Evolutionary conservation across 2,888 invertebrate species (phyloP).

Genomic region (Oscheius sp.): DNA sequence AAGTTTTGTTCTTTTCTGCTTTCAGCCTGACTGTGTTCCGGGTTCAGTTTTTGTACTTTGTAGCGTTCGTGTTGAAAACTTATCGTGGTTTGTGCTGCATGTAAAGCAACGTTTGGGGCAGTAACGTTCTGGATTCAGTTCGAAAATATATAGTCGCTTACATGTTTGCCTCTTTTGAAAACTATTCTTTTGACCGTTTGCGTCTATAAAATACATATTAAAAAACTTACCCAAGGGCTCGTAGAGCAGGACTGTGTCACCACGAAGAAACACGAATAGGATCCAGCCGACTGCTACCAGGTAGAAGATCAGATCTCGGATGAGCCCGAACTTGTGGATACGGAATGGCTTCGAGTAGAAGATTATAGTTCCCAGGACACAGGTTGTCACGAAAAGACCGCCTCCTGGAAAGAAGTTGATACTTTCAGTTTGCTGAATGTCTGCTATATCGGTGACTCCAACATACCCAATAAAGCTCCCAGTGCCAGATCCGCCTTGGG

Average conservation of each 20-base stretch:
- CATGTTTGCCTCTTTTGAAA: too few relatives aligned
- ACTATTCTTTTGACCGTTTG: too few relatives aligned
- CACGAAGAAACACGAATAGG: constrained; percentile 76
- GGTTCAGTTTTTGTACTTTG: too few relatives aligned
- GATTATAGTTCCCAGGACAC: constrained; percentile 79
- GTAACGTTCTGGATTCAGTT: too few relatives aligned
- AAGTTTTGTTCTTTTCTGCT: constrained; percentile 3
- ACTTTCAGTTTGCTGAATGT: not conserved
- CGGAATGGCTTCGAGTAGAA: constrained; percentile 77
- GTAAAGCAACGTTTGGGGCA: too few relatives aligned
- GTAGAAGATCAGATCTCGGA: constrained; percentile 78
- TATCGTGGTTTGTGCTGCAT: too few relatives aligned
- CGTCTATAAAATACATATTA: too few relatives aligned
- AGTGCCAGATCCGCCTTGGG: constrained; percentile 75
- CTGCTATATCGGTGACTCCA: constrained; percentile 73
- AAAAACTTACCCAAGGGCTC: constrained; percentile 72
- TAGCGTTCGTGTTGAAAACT: too few relatives aligned
- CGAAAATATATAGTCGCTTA: too few relatives aligned
- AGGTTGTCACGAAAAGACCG: constrained; percentile 79
- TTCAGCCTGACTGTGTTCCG: too few relatives aligned
- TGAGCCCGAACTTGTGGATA: constrained; percentile 40
- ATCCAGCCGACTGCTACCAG: constrained; percentile 76
- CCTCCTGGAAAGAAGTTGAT: constrained; percentile 75
- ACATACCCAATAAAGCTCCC: constrained; percentile 74
- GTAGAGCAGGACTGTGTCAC: constrained; percentile 75